Base-by-base conservation (phyloP, 37 sponge, comb jelly and placozoan species). In the Mnemiopsis leidyi region DNA sequence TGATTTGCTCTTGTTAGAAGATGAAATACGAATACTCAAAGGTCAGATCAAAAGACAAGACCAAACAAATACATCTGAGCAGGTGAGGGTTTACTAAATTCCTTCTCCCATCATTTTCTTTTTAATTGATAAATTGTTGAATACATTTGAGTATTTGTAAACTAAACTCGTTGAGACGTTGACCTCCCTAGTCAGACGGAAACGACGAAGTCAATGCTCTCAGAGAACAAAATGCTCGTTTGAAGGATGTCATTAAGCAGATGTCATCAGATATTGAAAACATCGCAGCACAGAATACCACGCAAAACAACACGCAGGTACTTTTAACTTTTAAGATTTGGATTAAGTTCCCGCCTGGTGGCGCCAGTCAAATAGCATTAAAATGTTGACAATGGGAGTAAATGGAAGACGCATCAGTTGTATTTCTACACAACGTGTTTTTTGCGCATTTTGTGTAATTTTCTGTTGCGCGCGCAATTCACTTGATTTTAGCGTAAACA, bases 201-300 rank as follows among this genome's bases (percentile, higher is more conserved):
- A 61, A 85, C 16, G 7, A 25, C 16, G 90, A 85, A 25, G 23
- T 40, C 3, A 37, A 0, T 0, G 61, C 36, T 9, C 30, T 85
- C 38, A 38, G 40, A 39, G n/a, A 40, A 5, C 90, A 85, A 28
- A 85, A 85, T 38, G 48, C 33, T 28, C 40, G 90, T 23, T 85
- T 85, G 24, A 85, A 85, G 26, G 40, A 28, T 21, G 90, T 85
- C 1, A 85, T 85, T 39, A 85, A 85, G 29, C 90, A 85, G 48
- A 85, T 85, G 90, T 36, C 90, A 18, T 25, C 61, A 16, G 90
- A 85, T 35, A 85, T 85, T 26, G 90, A 85, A 25, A 85, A 13
- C 35, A 34, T 77, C 20, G 79, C 79, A 21, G 79, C 79, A 33
- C 79, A 77, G 18, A 77, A 77, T 20, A 32, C 16, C 1, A 31